These are phyloP conservation scores for Sebastes ruberrimus DNA, from an alignment of 2,797 vertebrate genomes.

Conservation along the genomic window DNA sequence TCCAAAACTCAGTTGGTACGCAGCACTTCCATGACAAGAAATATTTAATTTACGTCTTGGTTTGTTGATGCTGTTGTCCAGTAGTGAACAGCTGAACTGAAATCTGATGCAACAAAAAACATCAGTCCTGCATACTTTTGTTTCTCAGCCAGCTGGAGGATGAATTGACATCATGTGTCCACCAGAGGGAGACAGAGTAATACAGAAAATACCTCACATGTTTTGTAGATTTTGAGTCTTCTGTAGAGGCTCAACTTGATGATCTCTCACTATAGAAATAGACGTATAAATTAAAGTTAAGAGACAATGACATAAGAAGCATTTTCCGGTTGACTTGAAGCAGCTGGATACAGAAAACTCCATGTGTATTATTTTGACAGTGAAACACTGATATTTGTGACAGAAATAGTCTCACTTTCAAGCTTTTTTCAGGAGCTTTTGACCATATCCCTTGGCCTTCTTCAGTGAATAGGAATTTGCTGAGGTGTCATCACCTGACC, in stretches of 20 bases:
- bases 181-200: slow-evolving; percentile 50
- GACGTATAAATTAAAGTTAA: not conserved
- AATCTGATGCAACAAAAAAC: not conserved
- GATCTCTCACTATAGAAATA: not conserved
- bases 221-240: not conserved
- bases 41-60: not conserved
- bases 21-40: not conserved
- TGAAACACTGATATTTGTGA: not conserved
- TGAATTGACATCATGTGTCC: not conserved
- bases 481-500: not conserved
- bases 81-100: not conserved
- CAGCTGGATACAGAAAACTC: not conserved
- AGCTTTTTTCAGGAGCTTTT: not conserved
- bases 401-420: not conserved
- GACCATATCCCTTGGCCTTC: not conserved
- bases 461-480: not conserved
- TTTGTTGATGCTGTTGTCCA: not conserved
- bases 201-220: not conserved
- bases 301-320: not conserved
- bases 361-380: not conserved
- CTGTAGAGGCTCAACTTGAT: not conserved
- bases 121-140: not conserved
- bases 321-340: not conserved
- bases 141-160: not conserved
- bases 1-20: not conserved